A percentile compares a stretch with the other conserved stretches of the same genome.
phyloP scores from a whole-genome alignment of 2,113 vertebrate species.

The Poicephalus meyeri region DNA sequence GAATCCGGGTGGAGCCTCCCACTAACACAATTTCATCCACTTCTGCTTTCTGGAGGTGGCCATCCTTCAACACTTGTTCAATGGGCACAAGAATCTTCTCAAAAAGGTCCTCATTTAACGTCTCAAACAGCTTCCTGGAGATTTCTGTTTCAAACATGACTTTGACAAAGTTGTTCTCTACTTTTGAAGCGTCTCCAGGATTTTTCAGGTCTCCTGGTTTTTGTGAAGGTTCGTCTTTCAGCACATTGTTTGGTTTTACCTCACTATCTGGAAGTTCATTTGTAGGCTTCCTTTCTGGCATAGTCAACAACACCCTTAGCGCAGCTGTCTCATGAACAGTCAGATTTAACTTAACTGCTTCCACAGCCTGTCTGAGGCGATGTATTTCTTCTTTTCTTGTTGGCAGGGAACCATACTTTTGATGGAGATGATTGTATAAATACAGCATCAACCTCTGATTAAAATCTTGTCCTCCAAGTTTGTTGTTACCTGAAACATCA shows the following conservation, averaged over 20 bases:
- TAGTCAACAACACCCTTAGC: conserved; percentile 77
- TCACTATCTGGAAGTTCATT: not conserved
- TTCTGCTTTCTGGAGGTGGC: conserved; percentile 82
- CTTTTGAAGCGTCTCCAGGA: not conserved
- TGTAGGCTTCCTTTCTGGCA: conserved; percentile 57
- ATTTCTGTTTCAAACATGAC: conserved; percentile 82
- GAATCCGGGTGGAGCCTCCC: conserved; percentile 95
- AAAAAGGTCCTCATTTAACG: conserved; percentile 92
- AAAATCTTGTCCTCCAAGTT: conserved; percentile 97
- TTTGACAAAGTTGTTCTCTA: not conserved
- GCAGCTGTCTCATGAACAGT: conserved; percentile 77
- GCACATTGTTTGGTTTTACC: not conserved
- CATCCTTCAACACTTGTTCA: conserved; percentile 86
- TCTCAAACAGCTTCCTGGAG: conserved; percentile 87
- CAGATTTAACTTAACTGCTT: conserved; percentile 91
- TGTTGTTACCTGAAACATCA: conserved; percentile 89
- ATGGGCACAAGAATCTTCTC: conserved; percentile 93
- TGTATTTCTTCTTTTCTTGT: conserved; percentile 91
- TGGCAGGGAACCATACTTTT: conserved; percentile 81
- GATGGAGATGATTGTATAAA: conserved; percentile 77
- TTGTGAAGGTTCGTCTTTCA: not conserved
- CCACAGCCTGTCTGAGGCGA: conserved; percentile 87
- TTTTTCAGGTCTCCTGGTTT: not conserved
- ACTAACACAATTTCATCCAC: conserved; percentile 96
- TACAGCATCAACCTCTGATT: conserved; percentile 91